Conservation (phyloP, 2,888 invertebrate genomes). For the Cinara cedri region DNA sequence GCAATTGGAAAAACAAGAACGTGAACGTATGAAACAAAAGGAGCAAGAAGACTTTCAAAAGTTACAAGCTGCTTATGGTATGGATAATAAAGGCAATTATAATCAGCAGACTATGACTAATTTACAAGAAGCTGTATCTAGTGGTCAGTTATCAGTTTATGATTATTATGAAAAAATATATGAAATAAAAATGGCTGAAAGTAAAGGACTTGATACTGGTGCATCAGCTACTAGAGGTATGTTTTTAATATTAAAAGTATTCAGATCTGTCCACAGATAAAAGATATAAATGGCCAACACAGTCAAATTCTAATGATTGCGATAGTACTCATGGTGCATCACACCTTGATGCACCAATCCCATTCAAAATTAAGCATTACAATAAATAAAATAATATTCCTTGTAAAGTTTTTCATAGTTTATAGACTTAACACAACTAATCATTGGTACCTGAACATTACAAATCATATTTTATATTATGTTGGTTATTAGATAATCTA, state of each 20-base stretch:
- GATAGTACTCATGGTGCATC: too few species aligned
- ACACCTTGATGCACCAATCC: too few species aligned
- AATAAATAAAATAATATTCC: too few species aligned
- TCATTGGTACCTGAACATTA: too few species aligned
- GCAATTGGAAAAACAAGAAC: conserved; percentile 67
- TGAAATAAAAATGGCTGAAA: conserved; percentile 76
- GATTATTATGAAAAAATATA: conserved; percentile 84
- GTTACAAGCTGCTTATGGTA: conserved; percentile 78
- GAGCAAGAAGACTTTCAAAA: conserved; percentile 83
- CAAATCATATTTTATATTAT: too few species aligned
- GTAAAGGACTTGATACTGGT: conserved; percentile 81
- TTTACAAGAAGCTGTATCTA: conserved; percentile 82
- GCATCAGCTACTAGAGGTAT: conserved; percentile 80
- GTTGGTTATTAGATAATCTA: too few species aligned
- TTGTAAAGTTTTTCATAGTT: too few species aligned
- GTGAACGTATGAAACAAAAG: conserved; percentile 74
- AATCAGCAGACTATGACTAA: conserved; percentile 78
- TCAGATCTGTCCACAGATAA: not conserved
- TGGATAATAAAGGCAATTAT: conserved; percentile 86
- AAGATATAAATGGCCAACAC: not conserved
- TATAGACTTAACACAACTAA: too few species aligned
- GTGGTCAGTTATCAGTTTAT: conserved; percentile 82
- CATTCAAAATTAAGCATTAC: too few species aligned
- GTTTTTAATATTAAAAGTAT: conserved; percentile 19
- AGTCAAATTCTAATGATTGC: not conserved